Evolutionary conservation across 1,140 invertebrate species (phyloP), one percentile per base, ranked within the genome.

Genomic region (Tetramorium simillimum): DNA sequence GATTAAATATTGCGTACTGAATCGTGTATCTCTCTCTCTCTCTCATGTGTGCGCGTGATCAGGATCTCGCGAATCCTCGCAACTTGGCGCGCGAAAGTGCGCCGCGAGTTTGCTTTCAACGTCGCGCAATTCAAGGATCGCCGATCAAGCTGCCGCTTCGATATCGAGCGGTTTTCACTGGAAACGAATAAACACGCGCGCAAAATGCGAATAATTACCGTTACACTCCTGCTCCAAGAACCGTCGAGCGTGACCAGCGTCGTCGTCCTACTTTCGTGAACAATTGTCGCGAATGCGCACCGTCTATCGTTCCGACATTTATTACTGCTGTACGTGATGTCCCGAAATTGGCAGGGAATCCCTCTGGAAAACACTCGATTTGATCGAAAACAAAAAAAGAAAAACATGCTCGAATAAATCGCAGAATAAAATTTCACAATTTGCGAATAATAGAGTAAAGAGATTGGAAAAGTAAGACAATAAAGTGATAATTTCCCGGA

Each of bases 231-330:
- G 28, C 53, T 40, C 16, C 56, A 56, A 49, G 58, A 73, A 85
- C 80, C 88, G 49, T n/a, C 18, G 24, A 88, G 60, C 89, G 88
- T 90, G 56, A 90, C 80, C 80, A 75, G 33, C 89, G 80, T 75
- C 56, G 24, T 49, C 75, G 88, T 90, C 86, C 89, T 88, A 90
- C 86, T 90, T 90, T 85, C 58, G n/a, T 76, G 77, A 76, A 58
- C 78, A 75, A 87, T 90, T 87, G 81, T 85, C 88, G 28, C 69
- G 60, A 60, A n/a, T 37, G 67, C 63, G 46, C 58, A 37, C 28
- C 58, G 60, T 88, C 69, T 69, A 86, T 73, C 49, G 58, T 21
- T 12, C 9, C 28, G 24, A 14, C 12, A 18, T 84, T 84, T 62
- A 73, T 84, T 40, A 7, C 18, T n/a, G 1, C 24, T 28, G 24